Base-by-base conservation (phyloP, 2,113 vertebrate species). In the Trichechus manatus region DNA sequence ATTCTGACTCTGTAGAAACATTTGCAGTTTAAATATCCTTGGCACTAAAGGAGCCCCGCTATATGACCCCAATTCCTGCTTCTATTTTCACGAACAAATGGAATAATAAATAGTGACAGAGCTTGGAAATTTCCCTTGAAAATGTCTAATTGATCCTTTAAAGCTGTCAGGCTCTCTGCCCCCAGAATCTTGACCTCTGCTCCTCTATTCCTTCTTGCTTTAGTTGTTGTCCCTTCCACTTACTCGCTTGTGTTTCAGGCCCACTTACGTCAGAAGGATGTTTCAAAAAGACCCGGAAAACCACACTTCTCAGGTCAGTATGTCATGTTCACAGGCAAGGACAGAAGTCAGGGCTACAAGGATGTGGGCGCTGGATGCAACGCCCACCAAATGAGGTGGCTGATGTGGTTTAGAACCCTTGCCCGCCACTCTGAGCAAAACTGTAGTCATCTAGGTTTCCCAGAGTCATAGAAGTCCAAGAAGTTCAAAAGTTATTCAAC, bases 1-100 rank as follows among this genome's bases (percentile, higher is more conserved):
- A 89, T 98, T 98, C 96, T 99, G 98, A 96, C 99, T 99, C 99
- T 99, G 98, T 89, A 83, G 85, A 95, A 96, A 97, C n/a, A 11
- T 89, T 87, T 39, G 93, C 47, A 95, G 78, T 93, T 98, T 70
- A 95, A 74, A 96, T 80, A 87, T 36, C 25, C 5, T 79, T 70
- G 72, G 17, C 44, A 86, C 31, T 66, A 81, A 59, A 86, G 70
- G 11, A 88, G 14, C 36, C 82, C 78, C 2, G 2, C 39, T 86
- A 13, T 25, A 15, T 80, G 91, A 97, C 89, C 97, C 78, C 88
- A 25, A 86, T 70, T 44, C 75, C 50, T 83, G 78, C 56, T 68
- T 96, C 59, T 78, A 47, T 82, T 81, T 92, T 92, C 87, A 63
- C 56, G 72, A 80, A 72, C 36, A 42, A 84, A 53, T 9, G 14